Percentiles rank a stretch among this genome's conserved stretches.
These are phyloP conservation scores for Diacarnus erythraeanus DNA, from an alignment of 37 sponge, comb jelly and placozoan genomes.

Conservation along the genomic window DNA sequence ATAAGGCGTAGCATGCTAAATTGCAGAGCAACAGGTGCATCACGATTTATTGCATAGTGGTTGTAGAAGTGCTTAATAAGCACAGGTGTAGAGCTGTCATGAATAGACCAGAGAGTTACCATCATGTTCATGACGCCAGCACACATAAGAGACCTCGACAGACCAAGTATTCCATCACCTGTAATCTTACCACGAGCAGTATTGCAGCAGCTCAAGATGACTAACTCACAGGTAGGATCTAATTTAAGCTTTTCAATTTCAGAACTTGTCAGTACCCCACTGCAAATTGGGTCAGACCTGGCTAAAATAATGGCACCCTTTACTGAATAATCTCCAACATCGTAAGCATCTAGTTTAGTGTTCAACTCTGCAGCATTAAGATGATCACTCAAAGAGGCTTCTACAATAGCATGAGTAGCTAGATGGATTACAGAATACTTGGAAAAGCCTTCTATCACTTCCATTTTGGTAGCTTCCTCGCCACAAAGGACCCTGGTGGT, in stretches of 20 bases:
- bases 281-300: conserved; percentile 23
- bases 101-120: conserved; percentile 46
- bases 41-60: conserved; percentile 13
- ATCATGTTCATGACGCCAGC: conserved; percentile 38
- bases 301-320: conserved; percentile 52
- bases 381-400: conserved; percentile 32
- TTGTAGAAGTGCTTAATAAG: conserved; percentile 38
- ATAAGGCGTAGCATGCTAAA: conserved; percentile 15
- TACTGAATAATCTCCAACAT: conserved; percentile 40
- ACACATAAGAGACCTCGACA: conserved; percentile 37
- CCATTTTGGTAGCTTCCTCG: conserved; percentile 25
- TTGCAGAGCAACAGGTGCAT: conserved; percentile 40
- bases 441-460: conserved; percentile 12
- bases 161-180: conserved; percentile 54
- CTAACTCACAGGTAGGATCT: conserved; percentile 14
- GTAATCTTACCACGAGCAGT: conserved; percentile 59
- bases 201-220: conserved; percentile 51
- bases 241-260: conserved; percentile 26
- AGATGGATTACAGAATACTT: conserved; percentile 26
- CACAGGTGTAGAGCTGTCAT: conserved; percentile 29
- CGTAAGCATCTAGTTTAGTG: not conserved
- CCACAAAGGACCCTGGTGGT: conserved; percentile 1
- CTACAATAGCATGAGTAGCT: conserved; percentile 54
- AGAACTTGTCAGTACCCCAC: conserved; percentile 41
- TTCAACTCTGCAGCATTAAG: not conserved